phyloP scores from a whole-genome alignment of 2,113 vertebrate species.

The Spea multiplicata region DNA sequence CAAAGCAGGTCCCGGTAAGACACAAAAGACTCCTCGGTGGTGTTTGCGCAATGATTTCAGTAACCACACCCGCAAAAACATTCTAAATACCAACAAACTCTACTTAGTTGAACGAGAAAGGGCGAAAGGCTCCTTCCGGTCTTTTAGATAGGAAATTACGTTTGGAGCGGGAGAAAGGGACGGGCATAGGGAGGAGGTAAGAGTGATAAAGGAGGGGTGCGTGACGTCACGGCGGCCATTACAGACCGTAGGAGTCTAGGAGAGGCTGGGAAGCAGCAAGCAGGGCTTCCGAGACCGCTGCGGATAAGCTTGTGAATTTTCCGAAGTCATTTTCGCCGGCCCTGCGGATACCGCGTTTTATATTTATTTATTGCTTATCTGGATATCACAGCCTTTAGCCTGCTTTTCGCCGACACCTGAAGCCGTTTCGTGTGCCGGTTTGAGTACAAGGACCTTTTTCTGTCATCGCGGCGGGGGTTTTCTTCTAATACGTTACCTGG shows the following conservation, averaged over 20 bases:
- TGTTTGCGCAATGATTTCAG: slow-evolving; percentile 1
- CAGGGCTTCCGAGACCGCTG: neutral
- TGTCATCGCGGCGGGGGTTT: neutral
- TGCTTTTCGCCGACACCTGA: too few relatives aligned
- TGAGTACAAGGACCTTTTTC: neutral
- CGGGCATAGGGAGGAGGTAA: slow-evolving; percentile 23
- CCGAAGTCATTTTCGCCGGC: too few relatives aligned
- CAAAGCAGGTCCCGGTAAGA: too few relatives aligned
- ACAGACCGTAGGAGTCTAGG: slow-evolving; percentile 51
- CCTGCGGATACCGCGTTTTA: too few relatives aligned
- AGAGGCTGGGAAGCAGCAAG: slow-evolving; percentile 32
- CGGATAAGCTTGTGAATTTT: neutral
- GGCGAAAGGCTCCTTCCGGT: neutral
- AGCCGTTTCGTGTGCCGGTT: neutral
- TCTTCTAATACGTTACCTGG: neutral
- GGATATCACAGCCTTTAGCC: too few relatives aligned
- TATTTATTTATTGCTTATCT: too few relatives aligned
- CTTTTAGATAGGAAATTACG: slow-evolving; percentile 19
- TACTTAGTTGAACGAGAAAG: neutral
- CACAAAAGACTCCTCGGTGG: neutral
- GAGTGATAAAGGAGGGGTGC: slow-evolving; percentile 51
- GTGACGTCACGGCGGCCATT: slow-evolving; percentile 64
- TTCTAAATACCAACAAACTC: neutral
- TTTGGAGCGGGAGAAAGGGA: neutral
- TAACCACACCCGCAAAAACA: neutral